phyloP scores from a whole-genome alignment of 92 coral and sea anemone species.

The Nematostella vectensis region DNA sequence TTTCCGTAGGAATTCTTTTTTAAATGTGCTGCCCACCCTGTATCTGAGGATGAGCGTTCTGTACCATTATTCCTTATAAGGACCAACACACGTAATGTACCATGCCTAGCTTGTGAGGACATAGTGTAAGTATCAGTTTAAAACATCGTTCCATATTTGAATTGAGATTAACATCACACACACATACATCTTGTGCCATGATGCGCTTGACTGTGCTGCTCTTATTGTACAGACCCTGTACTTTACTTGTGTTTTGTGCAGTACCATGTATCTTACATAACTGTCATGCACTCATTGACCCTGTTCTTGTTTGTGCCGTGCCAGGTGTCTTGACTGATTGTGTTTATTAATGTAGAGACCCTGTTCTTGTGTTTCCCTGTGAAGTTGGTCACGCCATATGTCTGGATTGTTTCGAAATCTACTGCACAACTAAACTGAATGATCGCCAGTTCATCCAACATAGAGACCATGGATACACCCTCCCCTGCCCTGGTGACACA shows the following conservation, averaged over 20 bases:
- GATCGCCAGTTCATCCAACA: slow-evolving; percentile 80
- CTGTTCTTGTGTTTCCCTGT: slow-evolving; percentile 84
- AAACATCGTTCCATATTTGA: no score
- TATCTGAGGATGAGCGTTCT: slow-evolving; percentile 58
- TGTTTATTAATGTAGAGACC: slow-evolving; percentile 41
- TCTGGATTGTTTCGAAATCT: slow-evolving; percentile 72
- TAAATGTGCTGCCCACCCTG: slow-evolving; percentile 76
- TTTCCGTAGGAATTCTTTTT: slow-evolving; percentile 94
- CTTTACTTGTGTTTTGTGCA: no score
- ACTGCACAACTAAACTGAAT: slow-evolving; percentile 71
- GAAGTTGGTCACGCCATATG: slow-evolving; percentile 80
- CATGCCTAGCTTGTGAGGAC: slow-evolving; percentile 79
- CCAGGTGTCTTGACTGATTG: no score
- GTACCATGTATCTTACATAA: no score
- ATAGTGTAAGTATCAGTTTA: slow-evolving; percentile 67
- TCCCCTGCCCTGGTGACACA: slow-evolving; percentile 85
- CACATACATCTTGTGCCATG: no score
- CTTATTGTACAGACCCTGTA: no score
- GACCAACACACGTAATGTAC: slow-evolving; percentile 71
- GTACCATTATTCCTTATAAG: slow-evolving; percentile 65
- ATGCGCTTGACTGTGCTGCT: no score
- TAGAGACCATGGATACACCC: slow-evolving; percentile 63
- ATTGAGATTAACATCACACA: neutral
- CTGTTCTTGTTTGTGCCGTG: no score
- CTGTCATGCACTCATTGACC: no score